Base-by-base conservation (phyloP, 2,797 vertebrate genomes). In the Etheostoma nigrum region DNA sequence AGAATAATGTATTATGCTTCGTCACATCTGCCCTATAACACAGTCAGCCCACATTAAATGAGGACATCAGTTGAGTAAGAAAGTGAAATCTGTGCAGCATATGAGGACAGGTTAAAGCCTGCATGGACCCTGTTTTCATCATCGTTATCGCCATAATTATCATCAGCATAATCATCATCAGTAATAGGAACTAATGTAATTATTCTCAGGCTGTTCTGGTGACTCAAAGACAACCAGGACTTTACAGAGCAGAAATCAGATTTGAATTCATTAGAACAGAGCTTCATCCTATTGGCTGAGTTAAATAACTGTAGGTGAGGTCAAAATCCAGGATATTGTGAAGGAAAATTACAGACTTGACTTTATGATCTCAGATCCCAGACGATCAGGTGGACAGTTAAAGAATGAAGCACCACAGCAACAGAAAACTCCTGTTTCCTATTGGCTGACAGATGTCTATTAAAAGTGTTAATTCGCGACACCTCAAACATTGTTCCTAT, bases 11-110 rank as follows among this genome's bases (percentile, higher is more conserved):
- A 67, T 75, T n/a, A 18, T 23, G 40, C 65, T 27, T 19, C 0
- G 7, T 72, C 60, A 62, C 66, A 64, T 70, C 23, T 71, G 51
- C 52, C 36, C 18, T 9, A 40, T 40, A 47, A 51, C 65, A 64
- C 52, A 69, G 60, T 53, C 53, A 64, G 61, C 65, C 57, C 61
- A 63, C 52, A 60, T 70, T 67, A 79, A 85, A 82, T 30, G 48
- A 79, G 81, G 76, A 74, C 74, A 75, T 23, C 49, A 23, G 45
- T 68, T 59, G 48, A 36, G 0, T 15, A 60, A 72, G 25, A 54
- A 72, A 48, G 61, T 54, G 23, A 72, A 72, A 68, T 42, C 27
- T 68, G 75, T 47, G 45, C 60, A 54, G 74, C 52, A 54, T 59
- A 52, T 52, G 30, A 36, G 16, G 49, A 16, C 15, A 13, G 68